Conservation (phyloP, 2,797 vertebrate species). For the Catharus ustulatus region DNA sequence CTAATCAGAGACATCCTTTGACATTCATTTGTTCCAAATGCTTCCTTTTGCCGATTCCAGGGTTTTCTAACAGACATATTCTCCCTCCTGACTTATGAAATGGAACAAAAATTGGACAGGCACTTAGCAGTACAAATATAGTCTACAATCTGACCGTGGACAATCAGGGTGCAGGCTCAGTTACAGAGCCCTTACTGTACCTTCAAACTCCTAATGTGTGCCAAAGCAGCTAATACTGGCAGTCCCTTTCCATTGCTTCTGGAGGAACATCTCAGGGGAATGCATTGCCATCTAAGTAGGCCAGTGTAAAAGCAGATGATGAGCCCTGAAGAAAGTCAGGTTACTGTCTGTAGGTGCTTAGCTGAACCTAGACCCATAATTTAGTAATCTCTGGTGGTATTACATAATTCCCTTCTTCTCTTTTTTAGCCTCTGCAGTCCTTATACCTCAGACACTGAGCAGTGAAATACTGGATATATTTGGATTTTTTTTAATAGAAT, state of each 20-base stretch:
- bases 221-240: not conserved
- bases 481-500: not conserved
- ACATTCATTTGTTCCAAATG: constrained; percentile 3
- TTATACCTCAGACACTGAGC: not conserved
- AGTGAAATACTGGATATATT: not conserved
- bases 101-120: not conserved
- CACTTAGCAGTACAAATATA: not conserved
- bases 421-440: not conserved
- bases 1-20: not conserved
- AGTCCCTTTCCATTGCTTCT: not conserved
- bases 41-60: not conserved
- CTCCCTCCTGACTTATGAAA: not conserved
- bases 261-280: not conserved
- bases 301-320: not conserved
- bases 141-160: not conserved
- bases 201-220: not conserved
- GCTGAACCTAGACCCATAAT: not conserved
- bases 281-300: not conserved
- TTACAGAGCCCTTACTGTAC: not conserved
- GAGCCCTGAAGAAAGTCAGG: not conserved
- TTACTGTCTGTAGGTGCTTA: not conserved
- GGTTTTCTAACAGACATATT: not conserved
- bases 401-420: not conserved
- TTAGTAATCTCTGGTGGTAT: not conserved
- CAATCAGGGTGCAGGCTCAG: not conserved